A percentile compares a stretch with the other conserved stretches of the same genome.
Conservation (phyloP, 2,113 vertebrate genomes). For the Manacus vitellinus region DNA sequence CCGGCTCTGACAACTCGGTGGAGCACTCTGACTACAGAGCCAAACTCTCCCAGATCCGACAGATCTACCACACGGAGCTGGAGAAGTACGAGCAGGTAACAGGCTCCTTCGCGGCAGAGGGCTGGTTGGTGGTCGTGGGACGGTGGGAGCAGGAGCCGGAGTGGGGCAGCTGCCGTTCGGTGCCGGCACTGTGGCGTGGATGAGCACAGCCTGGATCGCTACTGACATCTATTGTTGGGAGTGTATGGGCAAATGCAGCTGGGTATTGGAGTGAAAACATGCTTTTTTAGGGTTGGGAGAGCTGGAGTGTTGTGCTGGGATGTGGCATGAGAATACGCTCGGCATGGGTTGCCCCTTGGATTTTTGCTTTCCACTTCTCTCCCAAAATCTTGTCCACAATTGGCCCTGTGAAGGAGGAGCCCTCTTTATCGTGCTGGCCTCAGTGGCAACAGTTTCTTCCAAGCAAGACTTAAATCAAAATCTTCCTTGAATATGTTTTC, state of each 20-base stretch:
- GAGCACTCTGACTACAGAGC: constrained; percentile 97
- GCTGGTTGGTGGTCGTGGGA: rapidly evolving
- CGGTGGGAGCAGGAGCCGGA: neutral
- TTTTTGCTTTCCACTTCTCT: neutral
- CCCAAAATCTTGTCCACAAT: neutral
- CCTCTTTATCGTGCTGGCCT: neutral
- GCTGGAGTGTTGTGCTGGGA: neutral
- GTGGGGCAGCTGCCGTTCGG: rapidly evolving
- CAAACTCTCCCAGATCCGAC: constrained; percentile 95
- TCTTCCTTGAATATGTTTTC: neutral
- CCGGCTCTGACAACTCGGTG: constrained; percentile 88
- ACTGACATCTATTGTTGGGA: constrained; percentile 13
- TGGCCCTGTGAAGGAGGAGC: neutral
- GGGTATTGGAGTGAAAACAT: neutral
- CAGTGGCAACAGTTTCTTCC: neutral
- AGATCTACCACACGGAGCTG: constrained; percentile 99
- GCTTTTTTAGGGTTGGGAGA: neutral
- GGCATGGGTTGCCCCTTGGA: neutral
- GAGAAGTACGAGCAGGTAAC: constrained; percentile 98
- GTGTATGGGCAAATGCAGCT: rapidly evolving
- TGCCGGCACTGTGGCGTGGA: rapidly evolving
- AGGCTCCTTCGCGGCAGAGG: neutral
- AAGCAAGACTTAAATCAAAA: neutral
- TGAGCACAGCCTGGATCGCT: neutral
- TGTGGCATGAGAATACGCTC: rapidly evolving